Percentiles rank a stretch among this genome's conserved stretches.
Conservation (phyloP, 2,113 vertebrate species). For the Mesitornis unicolor region DNA sequence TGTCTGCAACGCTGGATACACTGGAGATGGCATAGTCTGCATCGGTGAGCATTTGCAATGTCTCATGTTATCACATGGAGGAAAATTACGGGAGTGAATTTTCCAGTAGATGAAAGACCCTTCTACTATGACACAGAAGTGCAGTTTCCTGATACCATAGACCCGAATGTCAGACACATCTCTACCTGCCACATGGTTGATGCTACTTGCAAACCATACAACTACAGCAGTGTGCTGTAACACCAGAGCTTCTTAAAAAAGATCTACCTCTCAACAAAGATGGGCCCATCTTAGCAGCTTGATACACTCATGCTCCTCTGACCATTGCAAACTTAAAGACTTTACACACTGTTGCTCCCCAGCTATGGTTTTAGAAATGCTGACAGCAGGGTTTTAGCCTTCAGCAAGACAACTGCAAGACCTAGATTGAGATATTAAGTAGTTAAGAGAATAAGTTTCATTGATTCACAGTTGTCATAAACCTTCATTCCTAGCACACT, state of each 20-base stretch:
- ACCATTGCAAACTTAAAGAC: background rate
- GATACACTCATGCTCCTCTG: background rate
- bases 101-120: background rate
- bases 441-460: background rate
- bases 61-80: accelerated
- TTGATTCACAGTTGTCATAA: background rate
- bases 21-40: constrained; percentile 87
- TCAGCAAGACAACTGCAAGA: background rate
- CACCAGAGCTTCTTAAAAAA: background rate
- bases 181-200: accelerated
- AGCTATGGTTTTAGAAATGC: background rate
- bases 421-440: background rate
- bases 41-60: constrained; percentile 62
- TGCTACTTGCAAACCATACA: background rate
- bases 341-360: background rate
- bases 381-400: background rate
- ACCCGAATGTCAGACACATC: background rate
- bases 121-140: background rate
- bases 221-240: background rate
- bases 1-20: constrained; percentile 76
- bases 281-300: background rate
- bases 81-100: background rate
- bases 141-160: background rate
- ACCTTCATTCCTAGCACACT: background rate
- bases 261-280: background rate